Conservation (phyloP, 2,113 vertebrate species). For the Carlito syrichta region DNA sequence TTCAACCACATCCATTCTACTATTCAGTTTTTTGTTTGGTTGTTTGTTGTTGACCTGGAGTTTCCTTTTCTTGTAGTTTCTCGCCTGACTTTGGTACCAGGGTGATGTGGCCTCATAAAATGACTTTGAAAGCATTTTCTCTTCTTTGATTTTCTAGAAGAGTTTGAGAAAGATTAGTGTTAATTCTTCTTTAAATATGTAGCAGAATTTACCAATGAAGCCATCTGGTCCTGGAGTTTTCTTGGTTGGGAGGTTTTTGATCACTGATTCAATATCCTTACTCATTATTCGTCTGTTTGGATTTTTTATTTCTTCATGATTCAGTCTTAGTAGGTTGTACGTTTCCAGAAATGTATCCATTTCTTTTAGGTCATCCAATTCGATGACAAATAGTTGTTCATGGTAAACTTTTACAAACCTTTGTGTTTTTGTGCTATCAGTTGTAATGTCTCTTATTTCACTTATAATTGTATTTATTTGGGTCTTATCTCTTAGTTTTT, state of each 20-base stretch:
- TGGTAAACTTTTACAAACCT: background rate
- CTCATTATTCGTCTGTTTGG: background rate
- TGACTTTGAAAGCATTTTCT: background rate
- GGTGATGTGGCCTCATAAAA: background rate
- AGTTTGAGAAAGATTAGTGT: background rate
- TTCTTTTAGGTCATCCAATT: background rate
- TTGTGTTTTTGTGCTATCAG: background rate
- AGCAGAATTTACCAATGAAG: background rate
- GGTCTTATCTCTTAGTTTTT: background rate
- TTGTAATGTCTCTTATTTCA: background rate
- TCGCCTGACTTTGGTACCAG: background rate
- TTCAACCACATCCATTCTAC: background rate
- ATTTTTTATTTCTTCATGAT: background rate
- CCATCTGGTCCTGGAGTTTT: background rate
- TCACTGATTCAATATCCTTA: background rate
- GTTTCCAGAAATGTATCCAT: background rate
- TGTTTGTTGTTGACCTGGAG: background rate
- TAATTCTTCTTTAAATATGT: background rate
- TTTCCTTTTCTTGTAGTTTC: background rate
- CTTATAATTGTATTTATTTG: background rate
- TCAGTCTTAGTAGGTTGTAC: background rate
- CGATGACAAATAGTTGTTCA: background rate
- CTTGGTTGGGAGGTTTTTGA: background rate
- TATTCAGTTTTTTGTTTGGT: background rate
- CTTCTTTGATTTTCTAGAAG: background rate